These are phyloP conservation scores for Pungitius pungitius DNA, from an alignment of 2,113 vertebrate species.

Conservation along the genomic window DNA sequence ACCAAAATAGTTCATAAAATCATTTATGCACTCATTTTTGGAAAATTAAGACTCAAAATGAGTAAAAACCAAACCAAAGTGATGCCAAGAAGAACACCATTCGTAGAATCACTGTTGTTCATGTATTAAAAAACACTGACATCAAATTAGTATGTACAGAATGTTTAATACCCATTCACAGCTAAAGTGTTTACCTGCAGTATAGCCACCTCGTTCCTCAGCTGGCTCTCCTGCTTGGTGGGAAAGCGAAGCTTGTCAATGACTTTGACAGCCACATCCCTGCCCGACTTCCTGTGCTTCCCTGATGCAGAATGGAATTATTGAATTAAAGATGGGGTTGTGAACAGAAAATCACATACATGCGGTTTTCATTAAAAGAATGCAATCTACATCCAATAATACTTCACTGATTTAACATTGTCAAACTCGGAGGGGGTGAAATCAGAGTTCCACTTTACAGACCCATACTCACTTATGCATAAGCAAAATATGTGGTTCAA, in stretches of 20 bases:
- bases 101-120: not conserved
- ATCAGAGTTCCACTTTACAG: not conserved
- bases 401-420: not conserved
- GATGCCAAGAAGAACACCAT: not conserved
- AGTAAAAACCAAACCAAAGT: not conserved
- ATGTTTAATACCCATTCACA: not conserved
- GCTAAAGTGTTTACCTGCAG: slow-evolving; percentile 78
- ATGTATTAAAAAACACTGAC: not conserved
- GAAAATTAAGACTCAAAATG: not conserved
- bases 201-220: slow-evolving; percentile 86
- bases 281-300: slow-evolving; percentile 78
- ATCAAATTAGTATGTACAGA: not conserved
- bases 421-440: not conserved
- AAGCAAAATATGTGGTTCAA: not conserved
- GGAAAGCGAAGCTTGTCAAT: slow-evolving; percentile 86
- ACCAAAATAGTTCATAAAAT: not conserved
- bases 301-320: slow-evolving; percentile 59
- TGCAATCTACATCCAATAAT: not conserved
- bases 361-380: not conserved
- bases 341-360: not conserved
- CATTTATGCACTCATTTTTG: not conserved
- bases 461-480: not conserved
- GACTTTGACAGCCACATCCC: slow-evolving; percentile 82
- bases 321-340: not conserved
- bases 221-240: slow-evolving; percentile 85